Evolutionary conservation across 2,113 vertebrate species (phyloP), one percentile per base, ranked within the genome.

Genomic region (Larimichthys crocea): DNA sequence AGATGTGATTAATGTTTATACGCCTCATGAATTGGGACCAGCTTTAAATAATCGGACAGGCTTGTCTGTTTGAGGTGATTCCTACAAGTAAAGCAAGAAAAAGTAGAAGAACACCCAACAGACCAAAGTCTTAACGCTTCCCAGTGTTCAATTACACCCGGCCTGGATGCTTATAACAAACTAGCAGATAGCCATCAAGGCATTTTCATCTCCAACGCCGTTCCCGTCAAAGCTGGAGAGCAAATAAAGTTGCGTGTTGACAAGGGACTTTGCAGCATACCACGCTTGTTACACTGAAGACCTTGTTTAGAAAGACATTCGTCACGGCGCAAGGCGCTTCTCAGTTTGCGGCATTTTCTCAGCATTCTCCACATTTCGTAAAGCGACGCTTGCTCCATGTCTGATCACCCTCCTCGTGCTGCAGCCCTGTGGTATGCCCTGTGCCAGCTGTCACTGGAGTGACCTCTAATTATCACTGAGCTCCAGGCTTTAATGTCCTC

Each of bases 381-480:
- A 19, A 63, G 68, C 8, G 64, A 67, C 31, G 68, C 0, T 44
- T 52, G 78, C 83, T 69, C 64, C 35, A 52, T 72, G 77, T 85
- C 60, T 73, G 55, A 76, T 75, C 57, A 17, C 50, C 55, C 35
- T 72, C 56, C 61, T 67, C 55, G 4, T 3, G 82, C 85, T 64
- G 55, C 26, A 46, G 75, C 67, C 53, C 29, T 22, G 72, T 52
- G 81, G 74, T 64, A 65, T 83, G 59, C 59, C 60, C 80, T 66
- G 22, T 82, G 74, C 86, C 87, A 87, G 90, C 86, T 87, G 88
- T 86, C 88, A 89, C 88, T 72, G 74, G 74, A 88, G 82, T 93
- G 86, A 90, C 88, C 79, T 81, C 79, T 85, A 86, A 92, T 90
- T 88, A 90, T 89, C 84, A 86, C 88, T 79, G 73, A 86, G 88